Base-by-base conservation (phyloP, 2,797 vertebrate genomes). In the Chelmon rostratus region DNA sequence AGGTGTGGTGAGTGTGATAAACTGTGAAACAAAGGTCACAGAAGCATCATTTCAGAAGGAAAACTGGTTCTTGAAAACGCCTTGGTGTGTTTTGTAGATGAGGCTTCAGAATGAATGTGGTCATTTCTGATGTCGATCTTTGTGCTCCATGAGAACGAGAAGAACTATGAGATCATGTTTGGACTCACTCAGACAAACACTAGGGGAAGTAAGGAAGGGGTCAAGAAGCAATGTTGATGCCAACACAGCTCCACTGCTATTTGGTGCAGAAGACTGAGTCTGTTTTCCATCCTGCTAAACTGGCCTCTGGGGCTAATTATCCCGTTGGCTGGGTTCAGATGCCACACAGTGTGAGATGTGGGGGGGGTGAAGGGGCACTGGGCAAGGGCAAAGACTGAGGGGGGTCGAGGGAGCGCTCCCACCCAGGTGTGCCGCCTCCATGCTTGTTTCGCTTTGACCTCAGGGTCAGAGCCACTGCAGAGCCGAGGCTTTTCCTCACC, bases 291-390 rank as follows among this genome's bases (percentile, higher is more conserved):
- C 70, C 84, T 85, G 78, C 80, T 88, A 82, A 90, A 89, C 86
- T 88, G 89, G 90, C 91, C 89, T 92, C 76, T 88, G 86, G 91
- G 92, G 91, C 89, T 91, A 92, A 95, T 94, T 93, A 92, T 93
- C 87, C 89, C 16, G 89, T 92, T 91, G 92, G 91, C 84, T 94
- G 85, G 84, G 91, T 92, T 94, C 91, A 94, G 92, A 92, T 92
- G 90, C 89, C 89, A 90, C 92, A 88, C 82, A 75, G 73, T 86
- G 84, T 82, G 84, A 84, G 72, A 28, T 54, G 38, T 19, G 28
- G 19, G 38, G 61, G 63, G 54, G 56, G 62, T 28, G 67, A 56
- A 47, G 64, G 78, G 78, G 78, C 64, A 78, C 7, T 11, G 76
- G 79, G 81, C 75, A 86, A 79, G 79, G 82, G 71, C 76, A 72